A percentile compares a stretch with the other conserved stretches of the same genome.
These are phyloP conservation scores for Scaptomyza cyrtandrae DNA, from an alignment of 2,888 invertebrate genomes.

Conservation along the genomic window DNA sequence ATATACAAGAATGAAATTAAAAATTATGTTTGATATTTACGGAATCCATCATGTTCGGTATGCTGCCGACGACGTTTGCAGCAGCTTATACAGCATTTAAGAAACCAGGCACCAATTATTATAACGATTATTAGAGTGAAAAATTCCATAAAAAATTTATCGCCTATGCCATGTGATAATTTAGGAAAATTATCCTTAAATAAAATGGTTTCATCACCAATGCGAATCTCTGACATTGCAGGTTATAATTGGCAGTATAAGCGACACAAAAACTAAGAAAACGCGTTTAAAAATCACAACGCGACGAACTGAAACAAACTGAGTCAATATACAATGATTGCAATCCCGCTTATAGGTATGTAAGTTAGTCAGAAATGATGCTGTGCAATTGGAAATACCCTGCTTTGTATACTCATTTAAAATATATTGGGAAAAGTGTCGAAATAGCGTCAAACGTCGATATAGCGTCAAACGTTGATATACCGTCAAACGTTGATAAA, in stretches of 20 bases:
- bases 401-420: background rate
- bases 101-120: background rate
- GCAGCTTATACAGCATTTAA: conserved; percentile 3
- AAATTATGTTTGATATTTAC: background rate
- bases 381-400: conserved; percentile 7
- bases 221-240: background rate
- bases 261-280: background rate
- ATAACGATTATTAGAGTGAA: background rate
- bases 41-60: background rate
- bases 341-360: background rate
- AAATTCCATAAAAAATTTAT: conserved; percentile 3
- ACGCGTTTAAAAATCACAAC: background rate
- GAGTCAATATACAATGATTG: background rate
- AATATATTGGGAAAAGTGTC: too few relatives aligned
- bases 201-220: background rate
- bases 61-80: background rate
- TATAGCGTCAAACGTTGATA: too few relatives aligned
- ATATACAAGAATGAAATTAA: too few relatives aligned
- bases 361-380: background rate
- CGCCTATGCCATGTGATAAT: background rate
- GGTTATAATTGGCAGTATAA: background rate
- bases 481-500: too few relatives aligned
- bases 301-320: conserved; percentile 17
- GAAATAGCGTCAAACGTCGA: too few relatives aligned
- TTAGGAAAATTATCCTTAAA: background rate